Evolutionary conservation across 2,888 invertebrate species (phyloP).

Genomic region (Spilosoma lubricipeda): DNA sequence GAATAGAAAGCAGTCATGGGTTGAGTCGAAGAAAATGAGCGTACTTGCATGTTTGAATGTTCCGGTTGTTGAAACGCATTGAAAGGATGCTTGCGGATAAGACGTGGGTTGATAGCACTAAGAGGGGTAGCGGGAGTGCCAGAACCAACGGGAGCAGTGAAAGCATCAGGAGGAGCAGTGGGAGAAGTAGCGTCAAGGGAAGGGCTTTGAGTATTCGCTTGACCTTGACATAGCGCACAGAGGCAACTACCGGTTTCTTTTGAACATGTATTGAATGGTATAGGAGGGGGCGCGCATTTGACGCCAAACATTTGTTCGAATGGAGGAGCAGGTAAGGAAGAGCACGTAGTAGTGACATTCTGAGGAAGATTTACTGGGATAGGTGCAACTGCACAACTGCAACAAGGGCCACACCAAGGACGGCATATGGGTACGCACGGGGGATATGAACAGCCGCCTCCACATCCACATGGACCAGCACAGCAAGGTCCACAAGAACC

Average conservation of each 20-base stretch:
- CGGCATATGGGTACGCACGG: constrained; percentile 29
- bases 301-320: constrained; percentile 13
- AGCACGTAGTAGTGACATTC: neutral
- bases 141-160: neutral
- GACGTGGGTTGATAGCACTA: constrained; percentile 2
- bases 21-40: neutral
- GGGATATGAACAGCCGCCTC: constrained; percentile 1
- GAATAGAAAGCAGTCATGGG: constrained; percentile 8
- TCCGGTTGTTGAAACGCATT: constrained; percentile 2
- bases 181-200: neutral
- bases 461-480: constrained; percentile 5
- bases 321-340: constrained; percentile 2
- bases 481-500: constrained; percentile 25
- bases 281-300: neutral
- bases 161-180: neutral
- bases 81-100: constrained; percentile 19
- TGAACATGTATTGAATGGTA: neutral
- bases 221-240: neutral
- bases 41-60: constrained; percentile 1
- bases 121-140: neutral
- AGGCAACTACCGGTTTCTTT: neutral
- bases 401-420: constrained; percentile 48
- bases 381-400: constrained; percentile 34
- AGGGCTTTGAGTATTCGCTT: neutral
- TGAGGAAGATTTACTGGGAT: neutral